A percentile compares a stretch with the other conserved stretches of the same genome.
Conservation (phyloP, 2,113 vertebrate species). For the Petromus typicus region DNA sequence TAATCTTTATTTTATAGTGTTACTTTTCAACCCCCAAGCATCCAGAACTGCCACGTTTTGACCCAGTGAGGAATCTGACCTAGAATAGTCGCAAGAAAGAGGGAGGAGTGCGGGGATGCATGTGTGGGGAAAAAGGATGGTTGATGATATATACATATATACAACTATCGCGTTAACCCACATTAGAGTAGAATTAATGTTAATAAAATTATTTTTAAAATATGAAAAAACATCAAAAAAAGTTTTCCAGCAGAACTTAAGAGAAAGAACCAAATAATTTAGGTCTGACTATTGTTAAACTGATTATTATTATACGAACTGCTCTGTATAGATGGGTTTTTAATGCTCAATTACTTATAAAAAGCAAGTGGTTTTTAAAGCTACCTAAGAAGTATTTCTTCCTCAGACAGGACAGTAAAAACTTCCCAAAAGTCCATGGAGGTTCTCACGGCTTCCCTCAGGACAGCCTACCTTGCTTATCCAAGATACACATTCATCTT, state of each 20-base stretch:
- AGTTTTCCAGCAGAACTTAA: neutral
- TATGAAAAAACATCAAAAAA: neutral
- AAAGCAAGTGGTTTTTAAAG: neutral
- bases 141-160: neutral
- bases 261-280: neutral
- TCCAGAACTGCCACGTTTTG: neutral
- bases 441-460: neutral
- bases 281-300: neutral
- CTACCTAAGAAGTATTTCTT: neutral
- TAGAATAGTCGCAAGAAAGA: neutral
- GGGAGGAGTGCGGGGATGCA: neutral
- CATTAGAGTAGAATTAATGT: neutral
- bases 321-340: neutral
- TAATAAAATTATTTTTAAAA: neutral
- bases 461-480: neutral
- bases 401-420: neutral
- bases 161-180: neutral
- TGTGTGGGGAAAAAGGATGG: neutral
- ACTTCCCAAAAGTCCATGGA: neutral
- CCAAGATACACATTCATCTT: neutral
- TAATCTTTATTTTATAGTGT: neutral
- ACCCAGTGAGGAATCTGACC: neutral
- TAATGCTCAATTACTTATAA: neutral
- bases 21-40: neutral
- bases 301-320: neutral